Conservation (phyloP, 2,113 vertebrate genomes). For the Engraulis encrasicolus region DNA sequence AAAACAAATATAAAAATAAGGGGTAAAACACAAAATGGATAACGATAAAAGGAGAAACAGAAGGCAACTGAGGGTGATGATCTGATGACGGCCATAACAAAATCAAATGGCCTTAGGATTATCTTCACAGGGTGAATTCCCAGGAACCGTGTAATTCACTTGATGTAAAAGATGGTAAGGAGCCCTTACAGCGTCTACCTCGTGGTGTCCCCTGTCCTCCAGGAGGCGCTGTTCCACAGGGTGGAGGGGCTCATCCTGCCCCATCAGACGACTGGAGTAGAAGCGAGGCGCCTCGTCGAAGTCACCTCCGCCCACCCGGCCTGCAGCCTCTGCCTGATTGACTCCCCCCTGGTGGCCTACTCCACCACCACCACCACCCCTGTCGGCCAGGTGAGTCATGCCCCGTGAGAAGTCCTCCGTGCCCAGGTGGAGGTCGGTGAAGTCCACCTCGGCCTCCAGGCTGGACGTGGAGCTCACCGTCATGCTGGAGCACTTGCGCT, state of each 20-base stretch:
- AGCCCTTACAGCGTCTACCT: constrained; percentile 67
- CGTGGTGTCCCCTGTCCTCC: constrained; percentile 63
- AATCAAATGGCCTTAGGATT: constrained; percentile 22
- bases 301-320: constrained; percentile 83
- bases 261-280: constrained; percentile 71
- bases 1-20: background rate
- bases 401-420: constrained; percentile 86
- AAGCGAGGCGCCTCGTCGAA: constrained; percentile 73
- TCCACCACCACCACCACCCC: no score
- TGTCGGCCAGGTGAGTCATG: constrained; percentile 77
- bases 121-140: constrained; percentile 3
- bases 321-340: constrained; percentile 84
- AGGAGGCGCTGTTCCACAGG: constrained; percentile 66
- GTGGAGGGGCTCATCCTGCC: constrained; percentile 67
- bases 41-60: constrained; percentile 14
- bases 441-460: constrained; percentile 94
- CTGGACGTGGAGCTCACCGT: constrained; percentile 95
- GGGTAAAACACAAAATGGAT: background rate
- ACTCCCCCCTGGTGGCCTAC: no score
- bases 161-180: background rate
- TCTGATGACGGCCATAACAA: background rate
- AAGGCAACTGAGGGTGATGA: constrained; percentile 4
- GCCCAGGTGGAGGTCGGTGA: constrained; percentile 88
- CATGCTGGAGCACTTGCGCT: constrained; percentile 96
- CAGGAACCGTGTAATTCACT: background rate